Base-by-base conservation (phyloP, 2,113 vertebrate species). In the Zosterops lateralis region DNA sequence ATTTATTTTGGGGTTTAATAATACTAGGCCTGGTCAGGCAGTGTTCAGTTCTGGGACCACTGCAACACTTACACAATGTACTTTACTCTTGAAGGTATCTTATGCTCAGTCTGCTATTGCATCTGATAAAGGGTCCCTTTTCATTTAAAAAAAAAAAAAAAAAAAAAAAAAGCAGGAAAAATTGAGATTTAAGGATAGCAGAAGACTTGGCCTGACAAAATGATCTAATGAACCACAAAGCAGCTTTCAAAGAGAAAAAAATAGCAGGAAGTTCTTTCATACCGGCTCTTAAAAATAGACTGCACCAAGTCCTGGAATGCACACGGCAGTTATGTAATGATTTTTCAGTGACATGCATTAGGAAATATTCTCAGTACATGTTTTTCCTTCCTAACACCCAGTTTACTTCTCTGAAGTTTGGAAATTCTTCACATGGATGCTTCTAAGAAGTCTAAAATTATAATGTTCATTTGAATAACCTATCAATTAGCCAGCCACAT, bases 251-350 rank as follows among this genome's bases (percentile, higher is more conserved):
- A 83, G 84, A 91, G 79, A 92, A 95, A 97, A 38, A 97, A 95
- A 84, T 91, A 92, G 87, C 95, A 96, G 94, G 95, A 97, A 96
- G 91, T 94, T 93, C 87, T 89, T 82, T 96, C 83, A 71, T 88
- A 95, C 67, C 65, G 54, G 87, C 93, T 90, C 93, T 95, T 95
- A 96, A 97, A 96, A 95, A 96, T 95, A 97, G 94, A 44, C 68
- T 90, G 94, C 84, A 84, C 93, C 92, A 92, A 95, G 90, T 67
- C 88, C 92, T 77, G 93, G 94, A 96, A 96, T 88, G 92, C 92
- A 76, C 83, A 72, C 48, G 73, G 87, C 78, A 78, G 85, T 94
- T 94, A 80, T 56, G 85, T 92, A 95, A 96, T 58, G 38, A 94
- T 64, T 94, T 92, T 88, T 93, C 82, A 88, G 72, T 83, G 87